phyloP scores from a whole-genome alignment of 1,140 invertebrate genomes.

The Drosophila tsacasi region DNA sequence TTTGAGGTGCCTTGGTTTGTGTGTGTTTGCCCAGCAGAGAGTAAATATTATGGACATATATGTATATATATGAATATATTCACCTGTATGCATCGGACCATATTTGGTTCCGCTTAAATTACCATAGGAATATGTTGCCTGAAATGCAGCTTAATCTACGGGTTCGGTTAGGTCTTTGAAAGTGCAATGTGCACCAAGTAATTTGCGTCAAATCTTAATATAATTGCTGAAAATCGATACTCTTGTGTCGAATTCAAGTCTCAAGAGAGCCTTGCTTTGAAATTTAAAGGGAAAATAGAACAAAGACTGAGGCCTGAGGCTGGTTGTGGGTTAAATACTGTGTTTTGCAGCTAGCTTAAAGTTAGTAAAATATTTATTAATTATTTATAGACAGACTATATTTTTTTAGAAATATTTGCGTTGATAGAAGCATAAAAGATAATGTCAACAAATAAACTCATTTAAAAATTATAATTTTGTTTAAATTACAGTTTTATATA shows the following conservation, averaged over 20 bases:
- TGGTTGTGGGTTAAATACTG: not conserved
- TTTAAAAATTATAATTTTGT: too few species aligned
- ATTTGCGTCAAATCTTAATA: not conserved
- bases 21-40: constrained; percentile 39
- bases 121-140: not conserved
- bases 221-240: constrained; percentile 1
- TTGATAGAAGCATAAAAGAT: not conserved
- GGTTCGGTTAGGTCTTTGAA: not conserved
- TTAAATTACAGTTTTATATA: too few species aligned
- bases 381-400: not conserved
- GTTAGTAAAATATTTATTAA: not conserved
- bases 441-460: too few species aligned
- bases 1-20: constrained; percentile 29
- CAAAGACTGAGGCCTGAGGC: not conserved
- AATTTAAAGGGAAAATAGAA: too few species aligned
- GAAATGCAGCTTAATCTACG: constrained; percentile 1
- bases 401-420: too few species aligned
- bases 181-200: not conserved
- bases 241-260: not conserved
- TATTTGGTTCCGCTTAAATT: constrained; percentile 13
- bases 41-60: constrained; percentile 42
- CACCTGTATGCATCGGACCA: not conserved
- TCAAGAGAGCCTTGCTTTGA: not conserved
- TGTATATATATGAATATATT: not conserved
- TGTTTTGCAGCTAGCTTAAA: not conserved